Conservation (phyloP, 2,888 invertebrate species). For the Drosophila longiperda region DNA sequence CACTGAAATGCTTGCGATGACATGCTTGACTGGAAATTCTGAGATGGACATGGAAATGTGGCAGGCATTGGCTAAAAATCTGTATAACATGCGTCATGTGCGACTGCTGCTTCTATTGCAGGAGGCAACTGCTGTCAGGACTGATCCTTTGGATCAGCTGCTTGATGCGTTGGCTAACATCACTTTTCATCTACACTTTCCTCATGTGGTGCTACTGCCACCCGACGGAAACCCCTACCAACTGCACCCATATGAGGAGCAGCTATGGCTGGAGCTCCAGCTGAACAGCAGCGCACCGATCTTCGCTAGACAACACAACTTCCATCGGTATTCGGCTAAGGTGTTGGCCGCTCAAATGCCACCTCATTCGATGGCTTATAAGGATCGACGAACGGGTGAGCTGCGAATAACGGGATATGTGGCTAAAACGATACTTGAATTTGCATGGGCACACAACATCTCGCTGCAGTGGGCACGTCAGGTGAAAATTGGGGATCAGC, state of each 20-base stretch:
- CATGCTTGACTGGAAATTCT: conserved; percentile 33
- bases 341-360: conserved; percentile 57
- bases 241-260: conserved; percentile 47
- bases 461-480: conserved; percentile 44
- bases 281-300: conserved; percentile 7
- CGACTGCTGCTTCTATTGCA: conserved; percentile 46
- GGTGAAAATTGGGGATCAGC: conserved; percentile 16
- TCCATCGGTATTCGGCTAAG: conserved; percentile 14
- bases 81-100: conserved; percentile 61
- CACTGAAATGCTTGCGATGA: conserved; percentile 53
- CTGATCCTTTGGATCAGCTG: not conserved
- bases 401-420: conserved; percentile 44
- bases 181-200: conserved; percentile 19
- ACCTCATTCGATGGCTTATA: conserved; percentile 47
- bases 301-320: conserved; percentile 39
- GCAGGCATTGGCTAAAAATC: conserved; percentile 48
- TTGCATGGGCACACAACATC: conserved; percentile 46
- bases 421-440: conserved; percentile 46
- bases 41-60: conserved; percentile 44
- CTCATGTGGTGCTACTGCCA: conserved; percentile 40
- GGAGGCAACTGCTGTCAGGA: not conserved
- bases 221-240: conserved; percentile 8
- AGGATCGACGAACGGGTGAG: conserved; percentile 20
- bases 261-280: conserved; percentile 39
- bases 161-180: conserved; percentile 15